phyloP scores from a whole-genome alignment of 23 tunicate genomes.

The Styela plicata region DNA sequence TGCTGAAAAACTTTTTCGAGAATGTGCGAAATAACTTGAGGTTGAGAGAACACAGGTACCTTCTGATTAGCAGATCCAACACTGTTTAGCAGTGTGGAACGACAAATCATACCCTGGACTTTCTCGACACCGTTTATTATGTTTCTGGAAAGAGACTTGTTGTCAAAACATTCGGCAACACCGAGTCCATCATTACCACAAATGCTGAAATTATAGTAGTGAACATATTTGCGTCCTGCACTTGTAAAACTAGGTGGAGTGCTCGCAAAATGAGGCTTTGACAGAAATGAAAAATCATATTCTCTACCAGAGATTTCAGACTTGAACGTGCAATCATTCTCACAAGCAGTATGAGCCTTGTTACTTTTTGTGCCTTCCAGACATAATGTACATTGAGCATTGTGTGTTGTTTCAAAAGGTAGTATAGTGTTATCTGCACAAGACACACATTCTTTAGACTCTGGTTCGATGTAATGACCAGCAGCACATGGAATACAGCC shows the following conservation, averaged over 20 bases:
- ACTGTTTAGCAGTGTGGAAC: slow-evolving; percentile 53
- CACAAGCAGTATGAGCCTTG: slow-evolving; percentile 42
- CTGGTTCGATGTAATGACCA: slow-evolving; percentile 46
- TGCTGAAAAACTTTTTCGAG: slow-evolving; percentile 26
- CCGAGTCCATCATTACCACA: slow-evolving; percentile 84
- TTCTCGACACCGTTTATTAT: background rate
- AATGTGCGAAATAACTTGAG: slow-evolving; percentile 42
- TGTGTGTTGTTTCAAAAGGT: slow-evolving; percentile 26
- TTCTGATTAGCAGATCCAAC: slow-evolving; percentile 6
- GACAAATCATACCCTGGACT: slow-evolving; percentile 68
- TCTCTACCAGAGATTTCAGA: slow-evolving; percentile 37
- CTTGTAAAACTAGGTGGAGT: slow-evolving; percentile 71
- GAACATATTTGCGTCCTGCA: slow-evolving; percentile 69
- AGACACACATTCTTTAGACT: slow-evolving; percentile 31
- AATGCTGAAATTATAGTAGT: slow-evolving; percentile 63
- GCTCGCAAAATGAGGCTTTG: slow-evolving; percentile 20
- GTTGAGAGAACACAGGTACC: slow-evolving; percentile 57
- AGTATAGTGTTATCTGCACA: slow-evolving; percentile 54
- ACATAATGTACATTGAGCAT: slow-evolving; percentile 57
- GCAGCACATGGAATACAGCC: slow-evolving; percentile 81
- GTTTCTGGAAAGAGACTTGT: slow-evolving; percentile 24
- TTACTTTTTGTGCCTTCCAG: slow-evolving; percentile 40
- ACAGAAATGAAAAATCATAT: slow-evolving; percentile 54
- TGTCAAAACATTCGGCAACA: slow-evolving; percentile 58
- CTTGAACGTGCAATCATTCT: slow-evolving; percentile 46